Evolutionary conservation across 2,797 vertebrate species (phyloP).

Genomic region (Clarias fuscus): DNA sequence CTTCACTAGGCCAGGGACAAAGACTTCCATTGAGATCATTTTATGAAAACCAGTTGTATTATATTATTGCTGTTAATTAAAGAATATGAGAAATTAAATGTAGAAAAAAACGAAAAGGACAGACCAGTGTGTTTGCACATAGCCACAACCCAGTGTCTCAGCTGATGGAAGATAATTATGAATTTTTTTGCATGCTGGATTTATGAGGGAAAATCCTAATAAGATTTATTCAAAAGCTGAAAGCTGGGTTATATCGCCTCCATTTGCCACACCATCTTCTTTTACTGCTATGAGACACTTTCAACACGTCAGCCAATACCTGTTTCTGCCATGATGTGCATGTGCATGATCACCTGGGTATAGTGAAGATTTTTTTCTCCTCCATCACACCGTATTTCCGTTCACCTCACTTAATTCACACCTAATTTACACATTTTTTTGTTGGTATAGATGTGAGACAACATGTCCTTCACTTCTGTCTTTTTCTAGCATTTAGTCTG

Average conservation of each 20-base stretch:
- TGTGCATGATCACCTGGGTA: neutral
- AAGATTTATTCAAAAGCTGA: neutral
- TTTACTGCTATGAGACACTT: neutral
- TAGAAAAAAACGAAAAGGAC: neutral
- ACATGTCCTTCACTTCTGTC: neutral
- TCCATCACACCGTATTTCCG: neutral
- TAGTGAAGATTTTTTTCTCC: neutral
- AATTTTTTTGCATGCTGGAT: neutral
- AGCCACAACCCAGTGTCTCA: neutral
- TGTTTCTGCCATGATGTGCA: neutral
- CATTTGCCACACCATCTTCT: neutral
- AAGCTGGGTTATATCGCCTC: neutral
- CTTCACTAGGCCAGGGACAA: neutral
- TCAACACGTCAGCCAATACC: neutral
- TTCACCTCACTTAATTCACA: neutral
- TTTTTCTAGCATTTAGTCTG: neutral
- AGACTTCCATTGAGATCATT: neutral
- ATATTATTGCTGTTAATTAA: neutral
- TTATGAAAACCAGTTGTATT: neutral
- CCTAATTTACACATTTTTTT: neutral
- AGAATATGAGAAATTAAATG: neutral
- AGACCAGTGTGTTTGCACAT: neutral
- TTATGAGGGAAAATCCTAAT: neutral
- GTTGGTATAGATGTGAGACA: neutral
- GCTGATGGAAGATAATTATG: neutral